Evolutionary conservation across 2,888 invertebrate species (phyloP), one percentile per base, ranked within the genome.

Genomic region (Rambutsinella grinnellia): DNA sequence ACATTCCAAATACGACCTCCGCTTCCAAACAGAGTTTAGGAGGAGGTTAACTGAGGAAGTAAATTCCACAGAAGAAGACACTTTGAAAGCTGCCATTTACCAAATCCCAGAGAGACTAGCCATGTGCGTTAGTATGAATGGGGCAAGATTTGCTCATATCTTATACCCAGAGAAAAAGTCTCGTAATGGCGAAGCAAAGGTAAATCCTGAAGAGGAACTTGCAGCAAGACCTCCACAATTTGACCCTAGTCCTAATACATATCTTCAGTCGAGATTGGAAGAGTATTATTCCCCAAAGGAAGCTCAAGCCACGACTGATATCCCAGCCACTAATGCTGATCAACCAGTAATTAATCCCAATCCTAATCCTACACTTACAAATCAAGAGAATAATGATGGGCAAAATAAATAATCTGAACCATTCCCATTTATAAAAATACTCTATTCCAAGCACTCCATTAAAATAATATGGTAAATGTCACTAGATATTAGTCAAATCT

Each of bases 71-170:
- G 51, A 65, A 8, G 47, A 58, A 10, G 56, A 76, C n/a, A 23
- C 71, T 6, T 46, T 80, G 24, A 68, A 69, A 46, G 44, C 27
- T 8, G 77, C 70, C 6, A 66, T 82, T n/a, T 46, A 67, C n/a
- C 67, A 82, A 67, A 61, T 82, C 27, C 76, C 66, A 0, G 21
- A 63, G 27, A 51, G 81, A 47, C 61, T 81, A 13, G 69, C 80
- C 56, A 69, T 65, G 54, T 82, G 82, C 27, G 36, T 82, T 3
- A 65, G 78, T 23, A 70, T 61, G 3, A 74, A 76, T 51, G 82
- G 81, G 6, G 58, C 75, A 10, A 24, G 82, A 66, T 82, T 82
- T 57, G 58, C n/a, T 13, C 66, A 66, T 24, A 15, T 66, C 2
- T 24, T 66, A 8, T 56, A 66, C 17, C 66, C 66, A n/a, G n/a